Percentiles rank a stretch among this genome's conserved stretches.
phyloP scores from a whole-genome alignment of 2,113 vertebrate genomes.

The Panthera uncia region DNA sequence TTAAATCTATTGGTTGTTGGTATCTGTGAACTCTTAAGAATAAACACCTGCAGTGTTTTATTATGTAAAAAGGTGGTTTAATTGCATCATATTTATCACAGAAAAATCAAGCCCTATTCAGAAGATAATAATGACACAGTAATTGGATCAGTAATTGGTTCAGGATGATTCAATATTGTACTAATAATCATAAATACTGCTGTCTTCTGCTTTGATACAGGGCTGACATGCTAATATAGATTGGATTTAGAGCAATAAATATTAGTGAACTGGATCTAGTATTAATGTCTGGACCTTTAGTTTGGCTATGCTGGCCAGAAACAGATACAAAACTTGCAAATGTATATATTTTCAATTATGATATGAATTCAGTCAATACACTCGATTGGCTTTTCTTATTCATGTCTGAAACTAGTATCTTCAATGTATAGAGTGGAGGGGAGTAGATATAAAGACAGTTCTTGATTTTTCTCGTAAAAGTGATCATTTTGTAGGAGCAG shows the following conservation, averaged over 20 bases:
- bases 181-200: slow-evolving; percentile 91
- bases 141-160: slow-evolving; percentile 92
- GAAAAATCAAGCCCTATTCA: slow-evolving; percentile 91
- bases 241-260: slow-evolving; percentile 85
- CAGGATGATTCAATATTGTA: slow-evolving; percentile 91
- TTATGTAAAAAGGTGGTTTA: slow-evolving; percentile 92
- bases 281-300: slow-evolving; percentile 72
- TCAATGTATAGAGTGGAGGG: background rate
- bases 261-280: slow-evolving; percentile 83
- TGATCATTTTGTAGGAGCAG: slow-evolving; percentile 32
- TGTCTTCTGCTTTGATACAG: slow-evolving; percentile 86
- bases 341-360: slow-evolving; percentile 15
- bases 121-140: slow-evolving; percentile 90
- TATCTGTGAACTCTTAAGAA: slow-evolving; percentile 89
- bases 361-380: background rate
- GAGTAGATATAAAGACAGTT: background rate
- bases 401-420: slow-evolving; percentile 34
- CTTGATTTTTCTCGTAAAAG: slow-evolving; percentile 36
- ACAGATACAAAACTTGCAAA: slow-evolving; percentile 28
- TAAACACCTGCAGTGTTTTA: slow-evolving; percentile 92
- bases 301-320: slow-evolving; percentile 70
- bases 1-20: slow-evolving; percentile 91
- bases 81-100: slow-evolving; percentile 91
- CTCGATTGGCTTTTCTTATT: background rate
- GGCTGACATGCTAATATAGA: slow-evolving; percentile 85